Conservation (phyloP, 2,113 vertebrate genomes). For the Ahaetulla prasina region DNA sequence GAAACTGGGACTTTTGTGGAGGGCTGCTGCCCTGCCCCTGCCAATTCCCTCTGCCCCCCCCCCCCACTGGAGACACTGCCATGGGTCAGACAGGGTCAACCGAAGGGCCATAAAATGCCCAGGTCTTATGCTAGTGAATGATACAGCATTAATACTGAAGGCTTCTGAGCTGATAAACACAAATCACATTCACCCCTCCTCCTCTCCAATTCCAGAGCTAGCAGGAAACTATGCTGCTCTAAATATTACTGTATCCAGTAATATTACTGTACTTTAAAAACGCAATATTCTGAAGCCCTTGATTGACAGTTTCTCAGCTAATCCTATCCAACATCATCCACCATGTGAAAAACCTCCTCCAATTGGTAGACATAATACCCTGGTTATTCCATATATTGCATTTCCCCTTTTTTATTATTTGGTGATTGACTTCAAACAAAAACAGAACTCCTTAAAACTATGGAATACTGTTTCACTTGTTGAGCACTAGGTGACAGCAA, state of each 20-base stretch:
- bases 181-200: background rate
- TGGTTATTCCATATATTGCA: background rate
- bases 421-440: background rate
- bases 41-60: too few relatives aligned
- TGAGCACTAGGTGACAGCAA: background rate
- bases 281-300: background rate
- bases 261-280: background rate
- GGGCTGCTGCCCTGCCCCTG: too few relatives aligned
- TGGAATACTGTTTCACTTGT: background rate
- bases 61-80: background rate
- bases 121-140: background rate
- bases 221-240: background rate
- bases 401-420: background rate
- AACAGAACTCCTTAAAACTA: background rate
- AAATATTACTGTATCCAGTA: background rate
- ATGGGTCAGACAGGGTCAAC: background rate
- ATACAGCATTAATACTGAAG: background rate
- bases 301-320: background rate
- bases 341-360: background rate
- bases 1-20: background rate
- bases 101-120: background rate
- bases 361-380: background rate
- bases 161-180: background rate
- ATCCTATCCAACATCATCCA: background rate
- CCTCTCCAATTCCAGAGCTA: background rate